These are phyloP conservation scores for Sus scrofa DNA, from an alignment of 2,113 vertebrate genomes.

Conservation along the genomic window DNA sequence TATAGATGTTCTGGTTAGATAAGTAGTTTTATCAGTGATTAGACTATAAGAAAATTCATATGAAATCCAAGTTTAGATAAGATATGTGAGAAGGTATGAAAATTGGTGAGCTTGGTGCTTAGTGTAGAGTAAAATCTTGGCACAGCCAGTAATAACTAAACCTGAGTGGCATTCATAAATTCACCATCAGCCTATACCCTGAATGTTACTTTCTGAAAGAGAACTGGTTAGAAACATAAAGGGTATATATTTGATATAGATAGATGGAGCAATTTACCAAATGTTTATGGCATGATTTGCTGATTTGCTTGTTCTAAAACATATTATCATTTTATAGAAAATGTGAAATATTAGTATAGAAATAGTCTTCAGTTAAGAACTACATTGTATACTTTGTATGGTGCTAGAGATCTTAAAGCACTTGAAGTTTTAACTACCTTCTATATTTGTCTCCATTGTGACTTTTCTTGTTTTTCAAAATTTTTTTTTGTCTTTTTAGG, in stretches of 20 bases:
- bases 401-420: background rate
- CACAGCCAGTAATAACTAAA: background rate
- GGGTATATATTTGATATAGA: background rate
- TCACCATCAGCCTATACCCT: background rate
- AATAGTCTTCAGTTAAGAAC: conserved; percentile 12
- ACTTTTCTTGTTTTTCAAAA: background rate
- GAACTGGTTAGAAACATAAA: background rate
- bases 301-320: background rate
- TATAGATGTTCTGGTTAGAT: background rate
- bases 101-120: background rate
- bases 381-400: background rate
- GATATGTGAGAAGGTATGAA: background rate
- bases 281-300: background rate
- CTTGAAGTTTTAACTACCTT: background rate
- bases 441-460: background rate
- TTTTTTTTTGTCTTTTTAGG: too few species aligned
- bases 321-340: background rate
- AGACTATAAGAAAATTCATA: conserved; percentile 55
- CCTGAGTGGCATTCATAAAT: background rate
- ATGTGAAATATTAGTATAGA: background rate
- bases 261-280: background rate
- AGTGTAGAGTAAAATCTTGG: conserved; percentile 10
- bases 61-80: conserved; percentile 45
- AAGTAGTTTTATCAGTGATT: background rate
- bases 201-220: background rate